Evolutionary conservation across 2,797 vertebrate genomes (phyloP), one percentile per base, ranked within the genome.

Genomic region (Helostoma temminkii): DNA sequence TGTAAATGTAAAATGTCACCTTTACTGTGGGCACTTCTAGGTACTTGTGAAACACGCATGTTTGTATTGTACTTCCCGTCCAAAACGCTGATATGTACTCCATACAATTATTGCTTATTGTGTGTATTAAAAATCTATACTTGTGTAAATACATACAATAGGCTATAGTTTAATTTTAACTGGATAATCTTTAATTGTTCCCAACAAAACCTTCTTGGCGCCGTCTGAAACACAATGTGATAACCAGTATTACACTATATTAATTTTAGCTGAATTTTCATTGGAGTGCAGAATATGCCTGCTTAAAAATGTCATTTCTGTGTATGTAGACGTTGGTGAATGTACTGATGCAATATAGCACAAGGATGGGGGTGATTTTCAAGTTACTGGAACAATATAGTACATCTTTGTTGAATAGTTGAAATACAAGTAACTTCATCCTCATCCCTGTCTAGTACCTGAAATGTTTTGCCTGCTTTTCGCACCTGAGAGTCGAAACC

Each of bases 1-100:
- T 92, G 85, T 89, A 88, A 83, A 77, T 91, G 90, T 92, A 86
- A 87, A 91, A 73, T 76, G 81, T 90, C 88, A 82, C 65, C 84
- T 89, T 88, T 87, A 88, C 83, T 87, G 89, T 92, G 87, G 80
- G 70, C 79, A 85, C 80, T 74, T 79, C 63, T 76, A 82, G 71
- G 76, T 91, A 85, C 85, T 88, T 43, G 84, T 91, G 76, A 87
- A 89, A 86, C 78, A 88, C 48, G 93, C 91, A 93, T 93, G 91
- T 93, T 88, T 91, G 88, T 92, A 83, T 83, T 30, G 87, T 91
- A 81, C 64, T 84, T 83, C 78, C 78, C 42, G 71, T 88, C 74
- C 69, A 55, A 71, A 76, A 81, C 71, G 69, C 78, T 80, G 75
- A 89, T 83, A 71, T 85, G 86, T 88, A 68, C 65, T 80, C 77